Evolutionary conservation across 1,140 invertebrate genomes (phyloP).

Genomic region (Hypsibius dujardini): DNA sequence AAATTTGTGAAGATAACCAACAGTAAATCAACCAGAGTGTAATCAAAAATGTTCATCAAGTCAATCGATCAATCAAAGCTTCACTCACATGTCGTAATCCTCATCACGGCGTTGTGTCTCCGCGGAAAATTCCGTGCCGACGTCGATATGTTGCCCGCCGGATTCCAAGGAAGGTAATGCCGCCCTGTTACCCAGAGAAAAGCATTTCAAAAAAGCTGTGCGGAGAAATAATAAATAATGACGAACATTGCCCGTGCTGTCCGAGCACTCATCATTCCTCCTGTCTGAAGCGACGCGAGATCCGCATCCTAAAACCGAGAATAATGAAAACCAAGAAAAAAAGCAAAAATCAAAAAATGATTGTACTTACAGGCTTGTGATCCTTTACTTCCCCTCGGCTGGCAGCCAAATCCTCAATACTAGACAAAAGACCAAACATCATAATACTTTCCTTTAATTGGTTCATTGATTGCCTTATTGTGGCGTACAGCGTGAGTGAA

Average conservation of each 20-base stretch:
- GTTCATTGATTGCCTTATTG: too few relatives aligned
- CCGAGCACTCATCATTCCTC: constrained; percentile 78
- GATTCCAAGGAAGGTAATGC: constrained; percentile 36
- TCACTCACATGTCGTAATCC: constrained; percentile 78
- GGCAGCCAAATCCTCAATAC: too few relatives aligned
- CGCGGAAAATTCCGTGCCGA: constrained; percentile 89
- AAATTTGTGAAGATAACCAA: neutral
- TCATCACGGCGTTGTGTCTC: constrained; percentile 95
- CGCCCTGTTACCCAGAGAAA: constrained; percentile 19
- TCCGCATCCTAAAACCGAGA: constrained; percentile 30
- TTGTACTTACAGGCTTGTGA: too few relatives aligned
- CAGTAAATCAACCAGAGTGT: neutral
- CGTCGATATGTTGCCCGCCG: constrained; percentile 69
- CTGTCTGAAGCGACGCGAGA: constrained; percentile 48
- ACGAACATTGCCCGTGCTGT: constrained; percentile 31
- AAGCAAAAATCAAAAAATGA: too few relatives aligned
- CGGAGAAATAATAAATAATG: neutral
- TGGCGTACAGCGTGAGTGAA: too few relatives aligned
- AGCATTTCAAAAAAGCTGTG: neutral
- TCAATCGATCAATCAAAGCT: constrained; percentile 17
- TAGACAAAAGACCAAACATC: too few relatives aligned
- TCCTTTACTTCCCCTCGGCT: too few relatives aligned
- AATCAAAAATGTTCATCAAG: constrained; percentile 15
- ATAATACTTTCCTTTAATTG: too few relatives aligned
- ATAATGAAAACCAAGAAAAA: too few relatives aligned